phyloP scores from a whole-genome alignment of 2,113 vertebrate genomes.

The Cryptomyrus ogoouensis region DNA sequence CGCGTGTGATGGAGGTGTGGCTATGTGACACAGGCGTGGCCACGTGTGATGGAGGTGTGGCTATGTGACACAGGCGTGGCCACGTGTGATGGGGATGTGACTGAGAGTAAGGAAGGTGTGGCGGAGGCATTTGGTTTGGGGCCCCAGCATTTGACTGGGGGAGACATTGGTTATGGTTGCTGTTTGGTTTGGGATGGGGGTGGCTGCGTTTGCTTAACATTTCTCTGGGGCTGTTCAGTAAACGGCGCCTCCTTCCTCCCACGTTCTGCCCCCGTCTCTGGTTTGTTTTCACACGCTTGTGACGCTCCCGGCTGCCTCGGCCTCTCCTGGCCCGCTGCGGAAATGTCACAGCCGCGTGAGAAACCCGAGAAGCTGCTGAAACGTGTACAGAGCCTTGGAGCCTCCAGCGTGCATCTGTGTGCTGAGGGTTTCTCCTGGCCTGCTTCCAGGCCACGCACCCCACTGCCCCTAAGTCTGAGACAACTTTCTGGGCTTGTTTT shows the following conservation, averaged over 20 bases:
- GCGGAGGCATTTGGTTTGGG: not conserved
- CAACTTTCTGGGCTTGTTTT: not conserved
- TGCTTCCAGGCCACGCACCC: not conserved
- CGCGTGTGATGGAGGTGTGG: too few relatives aligned
- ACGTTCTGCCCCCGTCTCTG: not conserved
- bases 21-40: too few relatives aligned
- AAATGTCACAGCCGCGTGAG: constrained; percentile 47
- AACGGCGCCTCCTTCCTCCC: not conserved
- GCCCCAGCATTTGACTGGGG: not conserved
- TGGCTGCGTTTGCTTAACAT: constrained; percentile 30
- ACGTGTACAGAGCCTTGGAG: not conserved
- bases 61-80: too few relatives aligned
- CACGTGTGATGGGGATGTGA: not conserved
- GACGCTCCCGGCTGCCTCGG: constrained; percentile 44
- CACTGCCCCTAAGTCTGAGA: not conserved
- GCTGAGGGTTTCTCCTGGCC: not conserved
- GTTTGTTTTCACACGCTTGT: constrained; percentile 23
- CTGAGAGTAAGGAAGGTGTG: not conserved
- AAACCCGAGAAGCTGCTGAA: constrained; percentile 28
- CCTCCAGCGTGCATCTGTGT: not conserved
- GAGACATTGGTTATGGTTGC: not conserved
- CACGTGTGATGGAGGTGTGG: not conserved
- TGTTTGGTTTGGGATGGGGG: not conserved
- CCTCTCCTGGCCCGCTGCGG: constrained; percentile 38
- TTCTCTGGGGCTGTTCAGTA: constrained; percentile 33